A percentile compares a stretch with the other conserved stretches of the same genome.
Evolutionary conservation across 2,113 vertebrate species (phyloP).

Genomic region (Poicephalus gulielmi): DNA sequence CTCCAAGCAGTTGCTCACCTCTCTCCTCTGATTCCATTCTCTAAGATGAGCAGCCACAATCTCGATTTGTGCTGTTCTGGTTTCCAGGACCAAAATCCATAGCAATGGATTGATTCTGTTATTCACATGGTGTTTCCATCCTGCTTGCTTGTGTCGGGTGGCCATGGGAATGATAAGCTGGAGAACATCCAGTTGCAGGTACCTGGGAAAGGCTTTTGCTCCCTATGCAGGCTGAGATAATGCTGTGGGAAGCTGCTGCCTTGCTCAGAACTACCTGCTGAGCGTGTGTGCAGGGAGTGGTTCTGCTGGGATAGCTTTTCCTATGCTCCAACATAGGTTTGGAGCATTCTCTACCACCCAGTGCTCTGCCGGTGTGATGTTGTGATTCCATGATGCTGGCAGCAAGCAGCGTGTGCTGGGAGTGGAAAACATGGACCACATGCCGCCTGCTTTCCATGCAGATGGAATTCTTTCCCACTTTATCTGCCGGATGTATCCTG

Average conservation of each 20-base stretch:
- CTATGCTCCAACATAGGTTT: not conserved
- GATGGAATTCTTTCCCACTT: not conserved
- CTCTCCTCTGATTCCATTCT: not conserved
- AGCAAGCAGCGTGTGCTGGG: not conserved
- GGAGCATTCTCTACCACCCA: not conserved
- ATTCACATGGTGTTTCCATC: not conserved
- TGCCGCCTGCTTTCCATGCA: not conserved
- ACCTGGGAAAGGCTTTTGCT: not conserved
- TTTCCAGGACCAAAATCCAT: not conserved
- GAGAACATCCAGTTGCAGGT: not conserved
- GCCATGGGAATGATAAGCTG: not conserved
- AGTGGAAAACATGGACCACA: not conserved
- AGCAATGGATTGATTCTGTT: not conserved
- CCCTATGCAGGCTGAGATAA: not conserved
- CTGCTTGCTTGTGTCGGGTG: not conserved
- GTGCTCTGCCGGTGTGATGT: not conserved
- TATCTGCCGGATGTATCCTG: not conserved
- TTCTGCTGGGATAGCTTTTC: not conserved
- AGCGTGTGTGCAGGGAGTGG: fast-evolving
- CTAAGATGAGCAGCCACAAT: not conserved
- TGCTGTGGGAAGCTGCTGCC: not conserved
- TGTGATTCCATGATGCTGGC: not conserved
- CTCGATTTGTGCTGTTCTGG: not conserved
- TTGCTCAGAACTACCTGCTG: not conserved
- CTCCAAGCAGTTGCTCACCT: not conserved